These are phyloP conservation scores for Sarcophaga bullata DNA, from an alignment of 1,140 invertebrate genomes.

Conservation along the genomic window DNA sequence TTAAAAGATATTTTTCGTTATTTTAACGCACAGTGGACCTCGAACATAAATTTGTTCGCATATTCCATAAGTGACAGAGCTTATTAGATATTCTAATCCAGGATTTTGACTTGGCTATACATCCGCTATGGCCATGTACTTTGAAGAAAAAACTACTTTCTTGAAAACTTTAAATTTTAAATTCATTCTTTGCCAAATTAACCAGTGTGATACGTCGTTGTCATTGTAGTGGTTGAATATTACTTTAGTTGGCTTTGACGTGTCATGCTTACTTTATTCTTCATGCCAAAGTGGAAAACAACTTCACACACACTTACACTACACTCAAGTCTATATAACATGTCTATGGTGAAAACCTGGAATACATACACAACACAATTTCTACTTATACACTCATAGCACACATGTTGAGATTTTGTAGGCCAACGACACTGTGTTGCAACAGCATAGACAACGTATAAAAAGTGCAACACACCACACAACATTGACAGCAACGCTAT, in stretches of 20 bases:
- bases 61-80: too few species aligned
- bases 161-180: neutral
- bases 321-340: neutral
- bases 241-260: constrained; percentile 35
- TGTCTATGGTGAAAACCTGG: constrained; percentile 25
- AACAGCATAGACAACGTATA: neutral
- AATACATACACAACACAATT: neutral
- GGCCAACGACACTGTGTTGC: constrained; percentile 37
- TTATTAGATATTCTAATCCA: too few species aligned
- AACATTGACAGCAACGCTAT: neutral
- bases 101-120: too few species aligned
- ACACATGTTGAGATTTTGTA: constrained; percentile 21
- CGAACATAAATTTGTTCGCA: too few species aligned
- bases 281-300: constrained; percentile 24
- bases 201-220: neutral
- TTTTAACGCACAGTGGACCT: too few species aligned
- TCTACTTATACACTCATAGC: neutral
- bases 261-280: constrained; percentile 38
- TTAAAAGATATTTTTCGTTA: neutral
- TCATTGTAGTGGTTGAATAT: constrained; percentile 11
- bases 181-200: neutral
- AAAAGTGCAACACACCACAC: neutral
- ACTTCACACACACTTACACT: neutral
- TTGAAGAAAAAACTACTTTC: too few species aligned
- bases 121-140: too few species aligned